Evolutionary conservation across 2,113 vertebrate genomes (phyloP).

Genomic region (Chloropsis hardwickii): DNA sequence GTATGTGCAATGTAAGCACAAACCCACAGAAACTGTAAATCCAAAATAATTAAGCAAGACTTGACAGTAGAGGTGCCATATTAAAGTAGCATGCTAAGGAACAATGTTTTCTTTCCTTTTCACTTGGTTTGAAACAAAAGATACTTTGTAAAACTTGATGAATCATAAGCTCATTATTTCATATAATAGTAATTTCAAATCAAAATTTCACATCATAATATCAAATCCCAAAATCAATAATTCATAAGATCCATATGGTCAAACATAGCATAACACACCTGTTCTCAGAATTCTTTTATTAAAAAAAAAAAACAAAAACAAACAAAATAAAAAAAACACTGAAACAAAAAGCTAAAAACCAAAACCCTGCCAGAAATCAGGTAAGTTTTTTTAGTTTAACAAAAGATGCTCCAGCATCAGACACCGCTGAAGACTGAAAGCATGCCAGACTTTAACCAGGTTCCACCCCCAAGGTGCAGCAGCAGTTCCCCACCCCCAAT

Average conservation of each 20-base stretch:
- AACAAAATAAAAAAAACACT: not conserved
- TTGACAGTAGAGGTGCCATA: not conserved
- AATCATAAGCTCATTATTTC: not conserved
- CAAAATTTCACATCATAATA: not conserved
- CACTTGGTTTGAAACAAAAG: not conserved
- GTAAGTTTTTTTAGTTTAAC: not conserved
- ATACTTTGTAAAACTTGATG: not conserved
- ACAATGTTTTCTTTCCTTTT: not conserved
- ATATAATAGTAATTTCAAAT: not conserved
- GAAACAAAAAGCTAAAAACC: not conserved
- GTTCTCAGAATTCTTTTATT: not conserved
- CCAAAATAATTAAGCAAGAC: not conserved
- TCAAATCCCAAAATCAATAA: not conserved
- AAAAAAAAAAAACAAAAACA: not conserved
- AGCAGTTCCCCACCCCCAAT: not conserved
- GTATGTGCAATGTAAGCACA: not conserved
- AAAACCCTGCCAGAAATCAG: not conserved
- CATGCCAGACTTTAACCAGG: rapidly evolving
- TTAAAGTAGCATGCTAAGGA: rapidly evolving
- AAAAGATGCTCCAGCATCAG: not conserved
- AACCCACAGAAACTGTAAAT: not conserved
- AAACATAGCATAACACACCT: not conserved
- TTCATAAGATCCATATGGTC: not conserved
- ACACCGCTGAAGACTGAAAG: not conserved
- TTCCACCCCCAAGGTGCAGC: not conserved